Evolutionary conservation across 2,797 vertebrate species (phyloP).

Genomic region (Oophaga sylvatica): DNA sequence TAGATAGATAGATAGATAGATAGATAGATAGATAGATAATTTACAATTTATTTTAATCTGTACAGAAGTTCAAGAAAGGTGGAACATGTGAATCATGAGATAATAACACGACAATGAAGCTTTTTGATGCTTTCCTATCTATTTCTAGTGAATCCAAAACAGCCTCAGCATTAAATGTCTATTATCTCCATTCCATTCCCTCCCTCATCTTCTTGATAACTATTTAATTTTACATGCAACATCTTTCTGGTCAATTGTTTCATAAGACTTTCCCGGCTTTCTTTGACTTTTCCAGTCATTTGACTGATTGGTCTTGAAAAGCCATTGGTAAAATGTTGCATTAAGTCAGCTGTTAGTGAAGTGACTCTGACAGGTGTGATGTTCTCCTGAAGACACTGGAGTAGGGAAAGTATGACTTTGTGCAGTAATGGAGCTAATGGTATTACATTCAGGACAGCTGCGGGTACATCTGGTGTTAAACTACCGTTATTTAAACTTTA

Average conservation of each 20-base stretch:
- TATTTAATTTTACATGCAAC: slow-evolving; percentile 45
- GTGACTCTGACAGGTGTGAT: slow-evolving; percentile 66
- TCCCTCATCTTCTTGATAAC: slow-evolving; percentile 24
- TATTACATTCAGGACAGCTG: slow-evolving; percentile 74
- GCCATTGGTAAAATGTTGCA: slow-evolving; percentile 29
- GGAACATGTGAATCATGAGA: not conserved
- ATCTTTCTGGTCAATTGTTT: slow-evolving; percentile 11
- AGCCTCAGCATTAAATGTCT: slow-evolving; percentile 6
- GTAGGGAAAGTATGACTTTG: slow-evolving; percentile 66
- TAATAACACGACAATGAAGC: not conserved
- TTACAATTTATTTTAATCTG: not conserved
- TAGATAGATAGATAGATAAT: not conserved
- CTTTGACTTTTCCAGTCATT: slow-evolving; percentile 15
- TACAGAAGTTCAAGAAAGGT: not conserved
- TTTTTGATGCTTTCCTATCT: slow-evolving; percentile 12
- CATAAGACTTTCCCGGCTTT: slow-evolving; percentile 22
- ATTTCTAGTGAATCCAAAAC: not conserved
- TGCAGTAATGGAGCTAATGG: slow-evolving; percentile 85
- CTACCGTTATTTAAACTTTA: slow-evolving; percentile 86
- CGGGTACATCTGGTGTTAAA: slow-evolving; percentile 71
- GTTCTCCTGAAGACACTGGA: slow-evolving; percentile 63
- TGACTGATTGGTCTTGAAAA: slow-evolving; percentile 63
- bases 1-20: too few species aligned
- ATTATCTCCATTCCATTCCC: slow-evolving; percentile 40
- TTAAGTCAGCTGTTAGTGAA: slow-evolving; percentile 62